phyloP scores from a whole-genome alignment of 2,113 vertebrate species.

The Cyanoliseus patagonus region DNA sequence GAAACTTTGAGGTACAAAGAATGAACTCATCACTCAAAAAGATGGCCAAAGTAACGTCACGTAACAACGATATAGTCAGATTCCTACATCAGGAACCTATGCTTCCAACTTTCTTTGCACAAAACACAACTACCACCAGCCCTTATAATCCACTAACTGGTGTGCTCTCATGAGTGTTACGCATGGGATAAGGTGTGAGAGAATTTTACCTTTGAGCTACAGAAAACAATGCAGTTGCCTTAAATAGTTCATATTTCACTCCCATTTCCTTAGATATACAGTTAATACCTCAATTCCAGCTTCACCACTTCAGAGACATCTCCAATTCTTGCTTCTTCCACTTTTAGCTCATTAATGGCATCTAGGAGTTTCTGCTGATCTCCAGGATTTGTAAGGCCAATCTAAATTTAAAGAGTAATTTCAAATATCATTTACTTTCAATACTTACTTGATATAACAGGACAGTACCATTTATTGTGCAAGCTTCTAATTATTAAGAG shows the following conservation, averaged over 20 bases:
- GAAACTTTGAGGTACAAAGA: not conserved
- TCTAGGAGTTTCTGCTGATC: constrained; percentile 85
- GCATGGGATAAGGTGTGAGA: not conserved
- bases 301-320: constrained; percentile 73
- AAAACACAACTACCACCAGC: not conserved
- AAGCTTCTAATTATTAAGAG: not conserved
- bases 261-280: not conserved
- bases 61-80: not conserved
- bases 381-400: constrained; percentile 79
- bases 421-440: not conserved
- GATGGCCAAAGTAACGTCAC: not conserved
- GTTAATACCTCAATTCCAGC: constrained; percentile 80
- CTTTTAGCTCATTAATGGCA: constrained; percentile 80
- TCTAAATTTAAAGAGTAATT: constrained; percentile 70
- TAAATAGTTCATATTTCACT: not conserved
- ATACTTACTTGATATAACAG: not conserved
- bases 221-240: not conserved
- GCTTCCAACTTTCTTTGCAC: not conserved
- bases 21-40: not conserved
- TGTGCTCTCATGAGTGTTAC: not conserved
- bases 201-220: not conserved
- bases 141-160: not conserved
- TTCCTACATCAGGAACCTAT: not conserved
- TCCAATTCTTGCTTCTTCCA: constrained; percentile 80
- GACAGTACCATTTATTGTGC: not conserved